Evolutionary conservation across 2,113 vertebrate species (phyloP), one percentile per base, ranked within the genome.

Genomic region (Tupaia chinensis): DNA sequence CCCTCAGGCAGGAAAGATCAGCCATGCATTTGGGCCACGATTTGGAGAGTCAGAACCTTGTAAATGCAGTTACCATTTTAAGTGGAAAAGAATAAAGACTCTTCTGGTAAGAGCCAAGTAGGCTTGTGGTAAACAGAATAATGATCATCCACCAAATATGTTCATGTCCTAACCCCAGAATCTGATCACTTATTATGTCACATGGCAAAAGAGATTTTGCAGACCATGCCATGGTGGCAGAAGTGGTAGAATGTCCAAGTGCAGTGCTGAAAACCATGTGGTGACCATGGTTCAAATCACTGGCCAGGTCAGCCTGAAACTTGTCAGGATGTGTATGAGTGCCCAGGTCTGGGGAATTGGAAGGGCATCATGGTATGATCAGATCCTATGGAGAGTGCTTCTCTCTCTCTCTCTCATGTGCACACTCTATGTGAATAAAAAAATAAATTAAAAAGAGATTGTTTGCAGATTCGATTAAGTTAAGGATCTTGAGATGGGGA

Each of bases 41-140:
- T 76, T 73, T 82, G 22, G 53, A 93, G 22, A 73, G 19, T 92
- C 25, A 83, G 78, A 85, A 73, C 80, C 60, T 70, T 44, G 11
- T 81, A 66, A 58, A 77, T 78, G 54, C 22, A 74, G 68, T 68
- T 73, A 77, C 4, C 17, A 60, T 84, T 94, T 97, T 66, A 89
- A 69, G 72, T 16, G n/a, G 15, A 89, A 94, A 83, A 17, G 10
- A 77, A 78, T 79, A 63, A 93, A 92, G 25, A 60, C 68, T 3
- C 9, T 84, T 44, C 69, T 80, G 94, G 83, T 56, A 77, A 92
- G 82, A 91, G 13, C 15, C 20, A 29, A 58, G 16, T 78, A 70
- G 10, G 13, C 60, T 7, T 82, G 23, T 91, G 61, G 15, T 69
- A 83, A 95, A 73, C 13, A 88, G 27, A 80, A 94, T 68, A 72